Evolutionary conservation across 2,113 vertebrate species (phyloP), one percentile per base, ranked within the genome.

Genomic region (Chionodraco myersi): DNA sequence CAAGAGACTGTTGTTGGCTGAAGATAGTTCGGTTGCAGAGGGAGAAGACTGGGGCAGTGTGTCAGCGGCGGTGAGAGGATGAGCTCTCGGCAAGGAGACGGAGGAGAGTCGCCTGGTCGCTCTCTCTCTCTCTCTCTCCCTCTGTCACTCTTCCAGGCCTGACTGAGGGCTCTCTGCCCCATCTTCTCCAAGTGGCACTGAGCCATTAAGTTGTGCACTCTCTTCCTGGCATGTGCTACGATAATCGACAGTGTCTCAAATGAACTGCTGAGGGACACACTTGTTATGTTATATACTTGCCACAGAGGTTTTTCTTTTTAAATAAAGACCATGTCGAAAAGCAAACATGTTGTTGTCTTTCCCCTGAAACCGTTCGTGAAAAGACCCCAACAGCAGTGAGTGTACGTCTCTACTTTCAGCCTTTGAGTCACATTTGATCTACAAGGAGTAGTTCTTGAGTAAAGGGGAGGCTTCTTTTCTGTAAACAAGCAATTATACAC

Each of bases 401-500:
- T 60, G 23, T 60, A 69, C 48, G n/a, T 82, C 61, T 87, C 59
- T 56, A 80, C 69, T 87, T 80, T 84, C 1, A 80, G 74, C 64
- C 79, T 86, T 90, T 75, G 85, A 90, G 82, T 89, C 84, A 76
- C 75, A 85, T 79, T 84, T 87, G 47, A 90, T 83, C 56, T 79
- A 70, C 49, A 83, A 75, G 72, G 86, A 87, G 79, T 87, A 78
- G 82, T 72, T 78, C 14, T 75, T 56, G 49, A 84, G 75, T 74
- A 78, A 77, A 80, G 75, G 78, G 79, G 86, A 83, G 73, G 78
- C 68, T 80, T 84, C 67, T 82, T 84, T 69, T 62, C 86, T 88
- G 92, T 94, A 92, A 92, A 92, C 91, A 92, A 92, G 90, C 89
- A 92, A 92, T 94, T 93, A 94, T 87, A 86, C 77, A 85, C 83